Evolutionary conservation across 2,113 vertebrate genomes (phyloP), one percentile per base, ranked within the genome.

Genomic region (Eidolon helvum): DNA sequence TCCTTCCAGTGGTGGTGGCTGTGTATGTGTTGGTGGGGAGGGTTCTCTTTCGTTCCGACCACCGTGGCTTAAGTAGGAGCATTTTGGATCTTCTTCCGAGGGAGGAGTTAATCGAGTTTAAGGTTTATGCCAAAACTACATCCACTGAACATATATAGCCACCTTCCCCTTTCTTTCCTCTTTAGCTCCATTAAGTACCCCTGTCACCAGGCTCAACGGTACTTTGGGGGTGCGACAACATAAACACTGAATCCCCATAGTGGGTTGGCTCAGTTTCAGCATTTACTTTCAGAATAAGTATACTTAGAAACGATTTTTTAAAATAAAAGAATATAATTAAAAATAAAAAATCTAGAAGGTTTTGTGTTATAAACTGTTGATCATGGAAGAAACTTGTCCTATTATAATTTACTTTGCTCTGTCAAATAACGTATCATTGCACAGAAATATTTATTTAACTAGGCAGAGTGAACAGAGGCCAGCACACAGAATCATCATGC

Each of bases 321-420:
- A 50, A 50, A 50, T 63, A 66, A 71, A 59, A 45, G 18, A 84
- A 85, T 75, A 74, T 45, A 96, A 97, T 91, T 96, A 79, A 82
- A 82, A 96, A 95, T 82, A 95, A 95, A 94, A 94, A 97, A 94
- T 87, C 80, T 71, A 95, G 72, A 55, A 96, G 69, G 35, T 77
- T 79, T 55, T 98, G 72, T 93, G 55, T 87, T 90, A 87, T 91
- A 96, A 93, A 22, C 35, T 72, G 26, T 97, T 97, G 95, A 97
- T 97, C 93, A 95, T 63, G 24, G 79, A 90, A 95, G 90, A 66
- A 97, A 85, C 33, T 2, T 24, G 57, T 66, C 45, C 53, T 63
- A 22, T 77, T 94, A 65, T 77, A 22, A 87, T 87, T 98, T 97
- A 87, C 80, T 59, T 95, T 53, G 18, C 38, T 87, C 78, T 97